Conservation (phyloP, 1,140 invertebrate genomes). For the Nephila pilipes region DNA sequence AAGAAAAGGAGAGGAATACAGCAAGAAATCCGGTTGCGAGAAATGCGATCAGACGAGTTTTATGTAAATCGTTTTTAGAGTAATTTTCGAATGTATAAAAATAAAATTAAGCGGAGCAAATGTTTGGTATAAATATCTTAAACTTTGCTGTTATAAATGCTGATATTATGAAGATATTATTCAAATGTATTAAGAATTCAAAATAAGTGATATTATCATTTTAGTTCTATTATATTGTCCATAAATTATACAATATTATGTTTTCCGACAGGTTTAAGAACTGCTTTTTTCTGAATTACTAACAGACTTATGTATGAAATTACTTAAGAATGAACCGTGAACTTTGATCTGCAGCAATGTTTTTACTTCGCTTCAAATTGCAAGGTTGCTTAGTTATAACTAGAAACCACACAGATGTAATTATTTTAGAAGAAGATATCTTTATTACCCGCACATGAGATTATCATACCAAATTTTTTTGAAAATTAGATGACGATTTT, state of each 20-base stretch:
- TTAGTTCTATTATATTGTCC: neutral
- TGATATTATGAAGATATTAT: neutral
- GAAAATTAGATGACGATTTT: too few species aligned
- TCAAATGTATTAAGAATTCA: neutral
- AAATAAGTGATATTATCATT: neutral
- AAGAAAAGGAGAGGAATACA: neutral
- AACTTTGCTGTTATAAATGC: neutral
- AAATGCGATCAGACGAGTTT: conserved; percentile 38
- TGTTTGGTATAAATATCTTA: too few species aligned
- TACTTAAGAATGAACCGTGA: neutral
- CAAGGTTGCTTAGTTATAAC: neutral
- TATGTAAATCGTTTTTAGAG: conserved; percentile 28
- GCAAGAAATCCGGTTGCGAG: conserved; percentile 20
- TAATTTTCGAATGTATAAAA: conserved; percentile 2
- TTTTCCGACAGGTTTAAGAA: neutral
- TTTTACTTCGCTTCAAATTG: neutral
- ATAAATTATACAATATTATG: neutral
- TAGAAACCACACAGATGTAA: too few species aligned
- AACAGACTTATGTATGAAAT: neutral
- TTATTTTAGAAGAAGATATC: too few species aligned
- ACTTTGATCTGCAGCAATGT: neutral
- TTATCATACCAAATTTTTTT: too few species aligned
- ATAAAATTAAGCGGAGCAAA: neutral
- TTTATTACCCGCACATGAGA: too few species aligned
- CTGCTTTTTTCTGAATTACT: neutral